Conservation (phyloP, 35 echinoderm and acorn worm genomes). For the Amphiura filiformis region DNA sequence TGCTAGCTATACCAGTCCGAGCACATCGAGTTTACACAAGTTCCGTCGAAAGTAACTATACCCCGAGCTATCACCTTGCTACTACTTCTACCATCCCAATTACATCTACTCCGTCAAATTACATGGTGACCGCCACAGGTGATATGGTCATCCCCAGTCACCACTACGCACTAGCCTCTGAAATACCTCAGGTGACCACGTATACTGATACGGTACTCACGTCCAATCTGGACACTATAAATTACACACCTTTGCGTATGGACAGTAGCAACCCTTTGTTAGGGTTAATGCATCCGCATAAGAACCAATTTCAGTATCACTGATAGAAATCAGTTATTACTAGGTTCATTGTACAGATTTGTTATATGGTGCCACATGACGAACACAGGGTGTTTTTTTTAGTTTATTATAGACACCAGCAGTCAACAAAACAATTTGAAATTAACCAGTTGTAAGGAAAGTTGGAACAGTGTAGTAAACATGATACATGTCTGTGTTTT, state of each 20-base stretch:
- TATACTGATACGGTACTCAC: neutral
- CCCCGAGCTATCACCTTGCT: neutral
- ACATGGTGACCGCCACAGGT: neutral
- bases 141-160: neutral
- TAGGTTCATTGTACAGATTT: too few relatives aligned
- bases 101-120: neutral
- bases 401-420: too few relatives aligned
- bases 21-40: neutral
- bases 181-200: neutral
- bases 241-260: neutral
- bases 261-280: neutral
- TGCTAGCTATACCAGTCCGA: neutral
- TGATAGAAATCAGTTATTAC: too few relatives aligned
- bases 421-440: too few relatives aligned
- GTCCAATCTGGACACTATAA: neutral
- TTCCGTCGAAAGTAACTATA: too few relatives aligned
- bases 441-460: too few relatives aligned
- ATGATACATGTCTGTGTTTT: too few relatives aligned
- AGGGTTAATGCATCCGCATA: neutral
- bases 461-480: too few relatives aligned
- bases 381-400: too few relatives aligned
- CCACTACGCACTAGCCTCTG: too few relatives aligned
- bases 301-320: neutral
- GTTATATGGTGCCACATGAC: too few relatives aligned
- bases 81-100: neutral